phyloP scores from a whole-genome alignment of 2,888 invertebrate genomes.

The Himalopsyche anomala region DNA sequence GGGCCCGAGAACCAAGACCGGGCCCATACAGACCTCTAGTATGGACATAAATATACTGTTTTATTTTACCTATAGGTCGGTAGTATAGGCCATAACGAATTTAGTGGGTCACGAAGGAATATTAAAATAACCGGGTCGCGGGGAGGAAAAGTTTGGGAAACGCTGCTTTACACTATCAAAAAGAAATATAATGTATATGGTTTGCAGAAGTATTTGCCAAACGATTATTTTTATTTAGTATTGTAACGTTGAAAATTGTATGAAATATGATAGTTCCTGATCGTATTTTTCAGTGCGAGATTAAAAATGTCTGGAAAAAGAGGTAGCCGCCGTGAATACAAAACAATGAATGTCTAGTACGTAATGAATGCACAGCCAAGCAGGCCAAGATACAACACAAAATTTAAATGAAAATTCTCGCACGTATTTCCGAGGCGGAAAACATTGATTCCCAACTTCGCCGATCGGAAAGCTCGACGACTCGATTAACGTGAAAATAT shows the following conservation, averaged over 20 bases:
- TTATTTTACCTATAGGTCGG: no score
- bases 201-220: no score
- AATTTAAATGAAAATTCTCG: conserved; percentile 43
- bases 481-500: conserved; percentile 36
- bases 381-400: conserved; percentile 29
- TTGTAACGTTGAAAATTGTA: background rate
- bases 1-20: no score
- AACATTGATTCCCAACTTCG: conserved; percentile 32
- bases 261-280: background rate
- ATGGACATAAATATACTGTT: no score
- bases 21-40: no score
- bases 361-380: conserved; percentile 14
- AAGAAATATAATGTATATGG: no score
- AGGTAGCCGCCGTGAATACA: conserved; percentile 6
- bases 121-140: no score
- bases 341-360: conserved; percentile 33
- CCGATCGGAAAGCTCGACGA: conserved; percentile 33
- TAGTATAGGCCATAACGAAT: no score
- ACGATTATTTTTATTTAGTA: background rate
- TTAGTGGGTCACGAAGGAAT: no score
- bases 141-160: no score
- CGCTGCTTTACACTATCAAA: no score
- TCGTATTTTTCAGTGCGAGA: conserved; percentile 12
- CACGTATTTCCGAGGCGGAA: conserved; percentile 42
- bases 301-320: conserved; percentile 22